Conservation (phyloP, 1,140 invertebrate genomes). For the Diachasma alloeum region DNA sequence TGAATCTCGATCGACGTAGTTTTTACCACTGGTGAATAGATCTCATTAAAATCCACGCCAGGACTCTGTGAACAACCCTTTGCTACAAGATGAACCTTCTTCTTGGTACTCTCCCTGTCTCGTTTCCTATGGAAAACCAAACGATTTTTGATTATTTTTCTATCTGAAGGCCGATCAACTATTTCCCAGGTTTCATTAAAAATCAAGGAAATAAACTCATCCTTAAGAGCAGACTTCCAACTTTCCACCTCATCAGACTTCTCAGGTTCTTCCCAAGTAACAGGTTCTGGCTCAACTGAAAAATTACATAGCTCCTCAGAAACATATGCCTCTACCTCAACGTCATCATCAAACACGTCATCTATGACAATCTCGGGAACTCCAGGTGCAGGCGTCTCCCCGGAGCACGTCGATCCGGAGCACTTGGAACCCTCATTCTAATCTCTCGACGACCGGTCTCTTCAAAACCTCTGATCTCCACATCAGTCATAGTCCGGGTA, state of each 20-base stretch:
- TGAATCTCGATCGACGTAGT: constrained; percentile 35
- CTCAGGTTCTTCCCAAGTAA: constrained; percentile 1
- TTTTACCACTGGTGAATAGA: constrained; percentile 43
- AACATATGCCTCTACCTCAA: not conserved
- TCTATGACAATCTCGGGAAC: too few species aligned
- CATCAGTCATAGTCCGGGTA: too few species aligned
- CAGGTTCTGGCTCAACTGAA: not conserved
- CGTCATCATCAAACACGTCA: not conserved
- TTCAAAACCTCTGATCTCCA: too few species aligned
- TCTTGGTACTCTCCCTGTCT: constrained; percentile 40
- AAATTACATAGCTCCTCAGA: too few species aligned
- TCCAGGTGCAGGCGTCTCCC: too few species aligned
- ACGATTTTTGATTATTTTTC: not conserved
- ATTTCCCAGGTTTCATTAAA: not conserved
- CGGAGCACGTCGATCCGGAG: too few species aligned
- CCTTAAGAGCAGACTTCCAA: constrained; percentile 39
- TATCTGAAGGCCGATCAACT: not conserved
- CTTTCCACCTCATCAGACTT: not conserved
- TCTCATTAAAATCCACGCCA: constrained; percentile 43
- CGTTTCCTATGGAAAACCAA: not conserved
- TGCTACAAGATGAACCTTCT: constrained; percentile 50
- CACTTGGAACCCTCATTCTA: too few species aligned
- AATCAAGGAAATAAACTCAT: constrained; percentile 40
- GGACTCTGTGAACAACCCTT: constrained; percentile 41
- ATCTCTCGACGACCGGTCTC: too few species aligned